phyloP scores from a whole-genome alignment of 2,113 vertebrate species.

The Trachemys scripta region DNA sequence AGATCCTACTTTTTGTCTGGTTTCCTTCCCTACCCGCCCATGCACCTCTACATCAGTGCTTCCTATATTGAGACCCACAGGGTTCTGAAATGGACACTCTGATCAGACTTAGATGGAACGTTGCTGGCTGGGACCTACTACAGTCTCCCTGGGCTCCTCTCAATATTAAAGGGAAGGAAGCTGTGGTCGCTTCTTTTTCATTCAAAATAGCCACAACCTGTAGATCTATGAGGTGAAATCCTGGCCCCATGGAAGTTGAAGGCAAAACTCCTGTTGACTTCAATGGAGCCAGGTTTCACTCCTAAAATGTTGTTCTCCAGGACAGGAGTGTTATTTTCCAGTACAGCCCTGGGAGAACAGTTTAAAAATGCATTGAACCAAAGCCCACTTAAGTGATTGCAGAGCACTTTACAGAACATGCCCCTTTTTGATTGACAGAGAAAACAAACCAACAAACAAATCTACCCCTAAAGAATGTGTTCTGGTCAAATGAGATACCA shows the following conservation, averaged over 20 bases:
- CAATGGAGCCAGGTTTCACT: not conserved
- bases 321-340: too few species aligned
- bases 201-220: not conserved
- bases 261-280: not conserved
- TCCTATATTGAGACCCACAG: not conserved
- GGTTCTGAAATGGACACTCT: not conserved
- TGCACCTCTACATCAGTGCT: not conserved
- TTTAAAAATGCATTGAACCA: not conserved
- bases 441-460: not conserved
- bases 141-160: not conserved
- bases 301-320: not conserved
- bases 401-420: not conserved
- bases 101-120: not conserved
- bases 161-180: not conserved
- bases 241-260: not conserved
- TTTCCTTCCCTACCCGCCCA: not conserved
- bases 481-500: not conserved
- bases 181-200: not conserved
- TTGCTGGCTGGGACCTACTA: not conserved
- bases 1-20: conserved; percentile 1
- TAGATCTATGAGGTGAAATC: not conserved
- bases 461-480: not conserved
- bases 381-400: not conserved
- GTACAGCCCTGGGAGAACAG: not conserved
- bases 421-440: not conserved